Evolutionary conservation across 1,140 invertebrate genomes (phyloP).

Genomic region (Drosophila miranda): DNA sequence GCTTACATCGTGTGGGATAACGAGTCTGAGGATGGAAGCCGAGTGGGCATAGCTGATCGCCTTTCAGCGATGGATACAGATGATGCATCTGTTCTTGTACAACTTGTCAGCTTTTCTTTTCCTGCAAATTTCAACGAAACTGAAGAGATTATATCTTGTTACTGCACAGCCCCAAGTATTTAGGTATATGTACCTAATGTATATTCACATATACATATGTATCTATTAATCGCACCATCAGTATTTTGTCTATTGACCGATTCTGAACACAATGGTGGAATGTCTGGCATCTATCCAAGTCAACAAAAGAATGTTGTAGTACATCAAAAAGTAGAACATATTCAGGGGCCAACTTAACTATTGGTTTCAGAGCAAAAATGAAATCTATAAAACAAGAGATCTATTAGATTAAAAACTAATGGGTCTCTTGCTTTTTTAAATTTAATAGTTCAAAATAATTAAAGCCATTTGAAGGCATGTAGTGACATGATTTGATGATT

Average conservation of each 20-base stretch:
- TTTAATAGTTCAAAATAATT: too few relatives aligned
- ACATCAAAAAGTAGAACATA: slow-evolving; percentile 52
- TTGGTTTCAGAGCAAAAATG: too few relatives aligned
- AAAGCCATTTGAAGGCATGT: too few relatives aligned
- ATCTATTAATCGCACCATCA: slow-evolving; percentile 17
- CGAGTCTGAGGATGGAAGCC: slow-evolving; percentile 97
- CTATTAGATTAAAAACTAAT: too few relatives aligned
- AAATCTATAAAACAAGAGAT: too few relatives aligned
- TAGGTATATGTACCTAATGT: too few relatives aligned
- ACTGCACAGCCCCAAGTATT: neutral
- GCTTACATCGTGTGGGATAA: slow-evolving; percentile 95
- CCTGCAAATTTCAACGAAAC: slow-evolving; percentile 35
- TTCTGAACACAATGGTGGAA: slow-evolving; percentile 53
- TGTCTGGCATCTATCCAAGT: slow-evolving; percentile 68
- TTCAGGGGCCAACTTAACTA: neutral
- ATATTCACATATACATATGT: neutral
- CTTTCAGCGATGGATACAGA: slow-evolving; percentile 90
- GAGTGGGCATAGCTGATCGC: slow-evolving; percentile 93
- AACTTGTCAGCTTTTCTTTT: slow-evolving; percentile 68
- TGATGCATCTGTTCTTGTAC: slow-evolving; percentile 87
- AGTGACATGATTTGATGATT: too few relatives aligned
- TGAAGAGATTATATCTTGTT: neutral
- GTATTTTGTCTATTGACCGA: slow-evolving; percentile 32
- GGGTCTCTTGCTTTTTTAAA: neutral
- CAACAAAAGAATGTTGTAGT: slow-evolving; percentile 62